phyloP scores from a whole-genome alignment of 1,140 invertebrate genomes.

The Drosophila nigromelanica region DNA sequence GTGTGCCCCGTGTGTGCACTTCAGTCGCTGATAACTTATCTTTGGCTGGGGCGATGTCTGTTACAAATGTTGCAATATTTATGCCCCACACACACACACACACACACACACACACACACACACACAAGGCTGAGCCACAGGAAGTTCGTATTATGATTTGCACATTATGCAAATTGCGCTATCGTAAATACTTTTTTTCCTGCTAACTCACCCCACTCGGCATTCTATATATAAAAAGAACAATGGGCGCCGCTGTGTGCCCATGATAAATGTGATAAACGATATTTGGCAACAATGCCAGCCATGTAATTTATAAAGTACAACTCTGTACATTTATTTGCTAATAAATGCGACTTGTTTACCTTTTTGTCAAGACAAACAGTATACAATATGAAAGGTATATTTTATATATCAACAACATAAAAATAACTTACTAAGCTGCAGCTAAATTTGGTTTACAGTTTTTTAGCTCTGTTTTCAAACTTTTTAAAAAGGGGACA shows the following conservation, averaged over 20 bases:
- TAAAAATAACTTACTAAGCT: no score
- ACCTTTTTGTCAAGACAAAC: conserved; percentile 13
- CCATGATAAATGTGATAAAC: conserved; percentile 78
- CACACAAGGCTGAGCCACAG: conserved; percentile 20
- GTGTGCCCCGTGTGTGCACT: conserved; percentile 66
- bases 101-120: conserved; percentile 6
- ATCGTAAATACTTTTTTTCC: conserved; percentile 73
- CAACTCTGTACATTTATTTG: conserved; percentile 28
- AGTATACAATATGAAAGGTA: no score
- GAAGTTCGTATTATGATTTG: conserved; percentile 78
- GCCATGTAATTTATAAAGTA: conserved; percentile 54
- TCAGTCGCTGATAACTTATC: conserved; percentile 71
- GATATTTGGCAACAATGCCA: conserved; percentile 66
- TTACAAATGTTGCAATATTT: conserved; percentile 81
- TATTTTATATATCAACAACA: neutral
- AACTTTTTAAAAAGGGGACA: neutral
- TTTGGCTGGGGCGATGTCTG: conserved; percentile 62
- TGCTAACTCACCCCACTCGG: neutral
- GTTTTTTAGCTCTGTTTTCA: no score
- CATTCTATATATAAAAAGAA: conserved; percentile 14
- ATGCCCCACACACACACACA: conserved; percentile 46
- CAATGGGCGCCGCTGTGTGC: conserved; percentile 56
- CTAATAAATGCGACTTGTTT: conserved; percentile 43
- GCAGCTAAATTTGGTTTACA: no score
- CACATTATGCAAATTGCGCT: conserved; percentile 80